phyloP scores from a whole-genome alignment of 2,797 vertebrate species.

The Manis crassicaudata region DNA sequence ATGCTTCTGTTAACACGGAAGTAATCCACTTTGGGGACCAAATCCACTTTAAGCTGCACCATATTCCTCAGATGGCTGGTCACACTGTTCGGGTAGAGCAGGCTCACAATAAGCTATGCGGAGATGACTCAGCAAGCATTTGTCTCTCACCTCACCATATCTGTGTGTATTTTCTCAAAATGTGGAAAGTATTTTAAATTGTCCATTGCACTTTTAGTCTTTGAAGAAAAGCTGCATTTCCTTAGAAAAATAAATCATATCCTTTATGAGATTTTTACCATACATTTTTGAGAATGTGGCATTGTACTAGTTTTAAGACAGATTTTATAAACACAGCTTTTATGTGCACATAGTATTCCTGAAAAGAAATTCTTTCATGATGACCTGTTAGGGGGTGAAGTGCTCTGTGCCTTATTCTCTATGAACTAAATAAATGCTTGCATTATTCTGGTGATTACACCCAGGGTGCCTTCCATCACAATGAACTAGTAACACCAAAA shows the following conservation, averaged over 20 bases:
- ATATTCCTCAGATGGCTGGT: background rate
- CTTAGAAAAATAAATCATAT: constrained; percentile 4
- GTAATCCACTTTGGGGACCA: background rate
- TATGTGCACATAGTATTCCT: background rate
- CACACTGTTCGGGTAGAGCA: background rate
- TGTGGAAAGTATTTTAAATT: background rate
- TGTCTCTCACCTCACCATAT: background rate
- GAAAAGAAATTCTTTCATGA: background rate
- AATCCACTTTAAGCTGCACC: background rate
- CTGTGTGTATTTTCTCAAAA: background rate
- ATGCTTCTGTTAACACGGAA: background rate
- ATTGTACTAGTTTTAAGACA: background rate
- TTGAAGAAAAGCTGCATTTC: constrained; percentile 32
- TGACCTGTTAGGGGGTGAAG: background rate
- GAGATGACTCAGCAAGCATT: background rate
- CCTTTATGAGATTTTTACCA: background rate
- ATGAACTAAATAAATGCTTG: background rate
- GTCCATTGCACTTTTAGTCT: background rate
- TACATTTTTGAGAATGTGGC: background rate
- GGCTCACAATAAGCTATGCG: fast-evolving
- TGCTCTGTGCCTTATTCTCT: background rate
- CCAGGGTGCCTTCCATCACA: background rate
- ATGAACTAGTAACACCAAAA: background rate
- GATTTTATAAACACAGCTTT: constrained; percentile 1
- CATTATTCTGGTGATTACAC: background rate